phyloP scores from a whole-genome alignment of 2,113 vertebrate genomes.

The Ginglymostoma cirratum region DNA sequence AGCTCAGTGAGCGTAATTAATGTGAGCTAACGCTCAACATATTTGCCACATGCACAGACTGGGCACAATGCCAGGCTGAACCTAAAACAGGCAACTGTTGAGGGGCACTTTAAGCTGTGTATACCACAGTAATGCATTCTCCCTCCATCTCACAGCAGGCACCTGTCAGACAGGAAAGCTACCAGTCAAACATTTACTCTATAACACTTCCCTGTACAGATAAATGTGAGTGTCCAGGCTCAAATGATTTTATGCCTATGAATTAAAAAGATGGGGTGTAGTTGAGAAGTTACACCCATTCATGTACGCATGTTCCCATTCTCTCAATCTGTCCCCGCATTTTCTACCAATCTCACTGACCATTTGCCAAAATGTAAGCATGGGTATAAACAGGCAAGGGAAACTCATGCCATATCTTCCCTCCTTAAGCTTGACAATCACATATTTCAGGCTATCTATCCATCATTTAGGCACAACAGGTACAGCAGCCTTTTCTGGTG shows the following conservation, averaged over 20 bases:
- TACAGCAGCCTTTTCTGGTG: background rate
- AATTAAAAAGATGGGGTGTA: background rate
- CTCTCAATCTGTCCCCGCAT: background rate
- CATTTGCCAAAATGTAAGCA: background rate
- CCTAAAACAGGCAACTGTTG: background rate
- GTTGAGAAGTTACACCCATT: background rate
- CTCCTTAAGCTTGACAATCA: background rate
- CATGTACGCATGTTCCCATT: background rate
- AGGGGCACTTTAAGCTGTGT: slow-evolving; percentile 15
- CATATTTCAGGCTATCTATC: background rate
- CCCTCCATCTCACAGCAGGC: background rate
- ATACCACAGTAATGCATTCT: background rate
- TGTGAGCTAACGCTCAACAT: background rate
- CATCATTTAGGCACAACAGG: background rate
- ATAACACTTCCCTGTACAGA: background rate
- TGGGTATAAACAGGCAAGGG: background rate
- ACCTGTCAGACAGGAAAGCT: background rate
- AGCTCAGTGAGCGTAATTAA: background rate
- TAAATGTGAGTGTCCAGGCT: background rate
- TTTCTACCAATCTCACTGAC: background rate
- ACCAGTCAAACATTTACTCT: background rate
- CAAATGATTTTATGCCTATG: background rate
- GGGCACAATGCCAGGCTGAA: slow-evolving; percentile 27
- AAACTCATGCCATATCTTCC: background rate
- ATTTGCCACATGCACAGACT: background rate